Base-by-base conservation (phyloP, 2,888 invertebrate species). In the Platycnemis pennipes region DNA sequence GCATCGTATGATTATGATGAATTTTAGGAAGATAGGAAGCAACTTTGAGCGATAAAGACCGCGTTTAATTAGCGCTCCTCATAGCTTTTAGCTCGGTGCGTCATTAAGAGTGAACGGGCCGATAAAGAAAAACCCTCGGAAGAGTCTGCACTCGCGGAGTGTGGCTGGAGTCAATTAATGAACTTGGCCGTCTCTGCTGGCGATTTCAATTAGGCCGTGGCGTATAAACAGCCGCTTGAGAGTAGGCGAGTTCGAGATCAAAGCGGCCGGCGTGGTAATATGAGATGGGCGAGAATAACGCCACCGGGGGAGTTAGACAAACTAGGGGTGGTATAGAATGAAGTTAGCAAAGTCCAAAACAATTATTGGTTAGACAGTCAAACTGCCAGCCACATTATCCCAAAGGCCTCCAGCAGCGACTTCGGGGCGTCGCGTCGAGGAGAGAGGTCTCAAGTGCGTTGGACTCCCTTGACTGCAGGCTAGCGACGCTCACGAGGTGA, bases 321-420 rank as follows among this genome's bases (percentile, higher is more conserved):
- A 63, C 63, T 63, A 63, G 26, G 63, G 2, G 63, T 26, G 63
- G 26, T 37, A n/a, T n/a, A n/a, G n/a, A 77, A 77, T 77, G 77
- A 77, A 77, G 16, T 77, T 77, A 77, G 77, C 77, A 77, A 77
- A 77, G 77, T 77, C 77, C 26, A 77, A 77, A 77, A 77, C 77
- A n/a, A n/a, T n/a, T 77, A 77, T 77, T 37, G 77, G 77, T 77
- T 77, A 77, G 37, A 77, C 77, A 77, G 37, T 77, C 37, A 77
- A 77, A 77, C 77, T 77, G 37, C 37, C 77, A 77, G 37, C 77
- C 37, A 77, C 77, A 77, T 77, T 77, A 77, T 37, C 77, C 77
- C 16, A 77, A 77, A 77, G 13, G 77, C 31, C 77, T 13, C 77
- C 37, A 31, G 31, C 77, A 77, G 77, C 77, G 31, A 37, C 37